phyloP scores from a whole-genome alignment of 2,888 invertebrate genomes.

The Catocala nupta region DNA sequence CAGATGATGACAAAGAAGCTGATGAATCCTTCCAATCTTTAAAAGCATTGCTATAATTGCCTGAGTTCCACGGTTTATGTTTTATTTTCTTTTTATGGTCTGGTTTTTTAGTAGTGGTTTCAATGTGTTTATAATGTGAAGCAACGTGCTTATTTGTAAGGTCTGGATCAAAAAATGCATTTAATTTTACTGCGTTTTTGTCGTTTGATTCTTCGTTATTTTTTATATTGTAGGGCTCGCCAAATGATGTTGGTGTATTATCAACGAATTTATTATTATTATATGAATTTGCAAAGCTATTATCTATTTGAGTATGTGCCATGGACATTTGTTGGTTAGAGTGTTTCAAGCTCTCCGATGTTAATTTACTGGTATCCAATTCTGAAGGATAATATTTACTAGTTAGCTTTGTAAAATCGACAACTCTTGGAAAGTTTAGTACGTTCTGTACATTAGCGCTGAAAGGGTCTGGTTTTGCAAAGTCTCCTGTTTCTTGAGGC shows the following conservation, averaged over 20 bases:
- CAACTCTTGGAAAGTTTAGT: conserved; percentile 72
- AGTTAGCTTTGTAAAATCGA: conserved; percentile 75
- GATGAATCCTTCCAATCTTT: conserved; percentile 66
- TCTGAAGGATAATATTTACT: conserved; percentile 66
- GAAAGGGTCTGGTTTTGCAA: conserved; percentile 52
- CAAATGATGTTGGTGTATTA: conserved; percentile 46
- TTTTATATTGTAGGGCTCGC: conserved; percentile 55
- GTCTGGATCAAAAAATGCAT: conserved; percentile 51
- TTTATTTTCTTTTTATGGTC: conserved; percentile 72
- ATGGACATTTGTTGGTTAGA: conserved; percentile 50
- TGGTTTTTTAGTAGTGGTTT: conserved; percentile 52
- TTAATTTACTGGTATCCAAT: conserved; percentile 67
- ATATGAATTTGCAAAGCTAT: conserved; percentile 51
- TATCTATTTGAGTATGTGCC: conserved; percentile 54
- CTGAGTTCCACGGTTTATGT: conserved; percentile 62
- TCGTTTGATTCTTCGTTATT: conserved; percentile 54
- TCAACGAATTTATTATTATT: conserved; percentile 56
- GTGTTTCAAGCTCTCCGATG: conserved; percentile 56
- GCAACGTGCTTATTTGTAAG: conserved; percentile 53
- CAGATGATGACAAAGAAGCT: conserved; percentile 23
- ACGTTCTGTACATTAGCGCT: conserved; percentile 48
- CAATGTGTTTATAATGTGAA: conserved; percentile 53
- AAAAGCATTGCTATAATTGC: conserved; percentile 57
- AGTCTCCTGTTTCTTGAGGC: conserved; percentile 57
- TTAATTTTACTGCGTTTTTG: conserved; percentile 54